Evolutionary conservation across 1,140 invertebrate genomes (phyloP).

Genomic region (Campoletis sonorensis): DNA sequence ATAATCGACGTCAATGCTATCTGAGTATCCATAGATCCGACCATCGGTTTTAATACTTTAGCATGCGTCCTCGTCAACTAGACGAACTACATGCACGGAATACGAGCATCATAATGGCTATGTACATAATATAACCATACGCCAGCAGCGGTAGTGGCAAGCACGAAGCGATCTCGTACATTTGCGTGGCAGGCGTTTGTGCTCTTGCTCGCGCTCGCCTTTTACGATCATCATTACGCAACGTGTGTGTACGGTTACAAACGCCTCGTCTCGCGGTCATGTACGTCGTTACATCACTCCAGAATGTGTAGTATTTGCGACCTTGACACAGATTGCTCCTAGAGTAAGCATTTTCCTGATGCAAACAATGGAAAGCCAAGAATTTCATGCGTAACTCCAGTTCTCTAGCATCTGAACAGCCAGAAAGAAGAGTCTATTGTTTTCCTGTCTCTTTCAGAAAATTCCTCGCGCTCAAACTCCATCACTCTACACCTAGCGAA

Average conservation of each 20-base stretch:
- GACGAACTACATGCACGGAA: constrained; percentile 20
- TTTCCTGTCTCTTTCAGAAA: too few relatives aligned
- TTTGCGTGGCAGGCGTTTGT: constrained; percentile 43
- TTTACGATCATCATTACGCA: constrained; percentile 70
- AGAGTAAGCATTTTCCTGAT: not conserved
- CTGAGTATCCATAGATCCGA: not conserved
- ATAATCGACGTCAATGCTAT: not conserved
- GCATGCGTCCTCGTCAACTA: constrained; percentile 10
- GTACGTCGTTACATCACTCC: constrained; percentile 28
- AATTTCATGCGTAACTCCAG: not conserved
- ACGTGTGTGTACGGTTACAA: constrained; percentile 48
- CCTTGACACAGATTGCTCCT: constrained; percentile 72
- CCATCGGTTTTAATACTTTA: constrained; percentile 18
- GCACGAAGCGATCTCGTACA: constrained; percentile 47
- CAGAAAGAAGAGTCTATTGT: too few relatives aligned
- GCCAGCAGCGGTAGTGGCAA: constrained; percentile 6
- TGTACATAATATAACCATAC: not conserved
- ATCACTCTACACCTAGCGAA: too few relatives aligned
- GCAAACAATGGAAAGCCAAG: not conserved
- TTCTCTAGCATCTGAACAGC: too few relatives aligned
- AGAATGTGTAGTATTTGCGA: constrained; percentile 52
- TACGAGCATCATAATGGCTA: not conserved
- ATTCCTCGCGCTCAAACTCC: too few relatives aligned
- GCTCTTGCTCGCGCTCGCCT: constrained; percentile 52
- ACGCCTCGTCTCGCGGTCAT: constrained; percentile 28